Evolutionary conservation across 2,113 vertebrate genomes (phyloP).

Genomic region (Trichomycterus rosablanca): DNA sequence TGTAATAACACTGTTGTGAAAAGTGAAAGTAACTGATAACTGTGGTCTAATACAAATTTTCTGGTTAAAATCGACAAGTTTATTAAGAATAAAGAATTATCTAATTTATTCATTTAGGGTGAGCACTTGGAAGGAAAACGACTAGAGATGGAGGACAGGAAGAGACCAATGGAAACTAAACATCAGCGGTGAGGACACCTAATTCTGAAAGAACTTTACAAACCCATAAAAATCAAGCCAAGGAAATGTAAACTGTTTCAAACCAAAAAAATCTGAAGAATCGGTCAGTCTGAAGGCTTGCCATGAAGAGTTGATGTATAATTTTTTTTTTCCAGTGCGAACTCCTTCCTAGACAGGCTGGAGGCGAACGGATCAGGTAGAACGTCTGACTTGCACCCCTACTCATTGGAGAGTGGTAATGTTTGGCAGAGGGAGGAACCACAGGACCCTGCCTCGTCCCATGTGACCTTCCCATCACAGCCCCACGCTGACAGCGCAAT

Average conservation of each 20-base stretch:
- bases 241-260: constrained; percentile 1
- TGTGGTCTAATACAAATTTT: not conserved
- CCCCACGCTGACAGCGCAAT: constrained; percentile 21
- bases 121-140: constrained; percentile 59
- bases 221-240: constrained; percentile 22
- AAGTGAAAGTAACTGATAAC: constrained; percentile 7
- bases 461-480: constrained; percentile 27
- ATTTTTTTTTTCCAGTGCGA: constrained; percentile 73
- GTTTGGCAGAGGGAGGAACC: constrained; percentile 16
- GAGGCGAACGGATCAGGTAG: constrained; percentile 52
- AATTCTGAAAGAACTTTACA: constrained; percentile 32
- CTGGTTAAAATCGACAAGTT: constrained; percentile 1
- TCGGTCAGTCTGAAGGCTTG: constrained; percentile 15
- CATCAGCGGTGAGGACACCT: constrained; percentile 64
- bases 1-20: not conserved
- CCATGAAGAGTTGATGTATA: constrained; percentile 6
- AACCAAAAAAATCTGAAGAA: constrained; percentile 18
- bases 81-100: constrained; percentile 5
- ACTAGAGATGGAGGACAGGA: constrained; percentile 58
- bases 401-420: constrained; percentile 16
- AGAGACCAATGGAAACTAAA: constrained; percentile 55
- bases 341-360: constrained; percentile 76
- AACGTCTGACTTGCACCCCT: not conserved
- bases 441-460: constrained; percentile 18
- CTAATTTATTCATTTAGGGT: constrained; percentile 53